Evolutionary conservation across 2,113 vertebrate genomes (phyloP), one percentile per base, ranked within the genome.

Genomic region (Melozone crissalis): DNA sequence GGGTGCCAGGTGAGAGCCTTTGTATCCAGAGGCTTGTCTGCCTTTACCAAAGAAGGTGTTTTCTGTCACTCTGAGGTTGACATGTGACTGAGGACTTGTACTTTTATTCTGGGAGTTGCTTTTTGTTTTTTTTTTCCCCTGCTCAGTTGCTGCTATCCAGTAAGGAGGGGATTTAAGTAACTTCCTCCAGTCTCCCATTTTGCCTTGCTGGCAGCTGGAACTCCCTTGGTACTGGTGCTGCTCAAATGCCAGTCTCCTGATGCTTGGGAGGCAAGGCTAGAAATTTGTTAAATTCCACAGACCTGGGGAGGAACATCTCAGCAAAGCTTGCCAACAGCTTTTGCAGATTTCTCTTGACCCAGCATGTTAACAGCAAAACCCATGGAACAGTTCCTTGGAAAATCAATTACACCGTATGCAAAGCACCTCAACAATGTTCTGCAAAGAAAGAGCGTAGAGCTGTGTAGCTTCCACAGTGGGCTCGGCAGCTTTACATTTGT

Each of bases 341-440:
- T 93, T 92, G 62, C 65, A 93, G 75, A 77, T 96, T 97, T 97
- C 90, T 96, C 72, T 97, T 97, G 95, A 94, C 93, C 66, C 68
- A 61, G 63, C 57, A 43, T 73, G 77, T 85, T 84, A 96, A 78
- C 74, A 85, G 95, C 93, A 90, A 84, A 94, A 84, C 66, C 72
- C 77, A 46, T 88, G 91, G 88, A 96, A 87, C 49, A n/a, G 72
- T 95, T 96, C 88, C 76, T 97, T 96, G 96, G 93, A 97, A 98
- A 98, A 94, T 97, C 71, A 94, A 23, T 96, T 84, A 41, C 68
- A 47, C 52, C 49, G 65, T 76, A 63, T 94, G 86, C 7, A 17
- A 94, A 96, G 91, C 91, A 91, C 87, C 77, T 96, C 88, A 86
- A 15, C 94, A 74, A 4, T 78, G 61, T 84, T 95, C 87, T 93